Conservation (phyloP, 2,113 vertebrate species). For the Pyxicephalus adspersus region DNA sequence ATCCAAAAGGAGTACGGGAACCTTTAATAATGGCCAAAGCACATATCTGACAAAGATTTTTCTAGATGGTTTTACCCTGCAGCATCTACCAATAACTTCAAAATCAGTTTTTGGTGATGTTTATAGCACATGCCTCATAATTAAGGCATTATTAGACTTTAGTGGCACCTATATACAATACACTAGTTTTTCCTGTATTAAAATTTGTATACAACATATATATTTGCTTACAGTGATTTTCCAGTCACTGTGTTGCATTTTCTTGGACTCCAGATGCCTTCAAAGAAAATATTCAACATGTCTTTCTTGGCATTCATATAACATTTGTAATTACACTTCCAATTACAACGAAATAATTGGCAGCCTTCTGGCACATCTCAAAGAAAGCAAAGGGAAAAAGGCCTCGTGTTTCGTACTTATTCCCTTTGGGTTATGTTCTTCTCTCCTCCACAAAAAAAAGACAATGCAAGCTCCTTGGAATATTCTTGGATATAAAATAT, state of each 20-base stretch:
- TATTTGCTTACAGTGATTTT: not conserved
- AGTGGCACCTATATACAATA: too few relatives aligned
- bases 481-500: not conserved
- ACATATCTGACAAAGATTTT: too few relatives aligned
- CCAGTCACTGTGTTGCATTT: not conserved
- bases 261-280: not conserved
- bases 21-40: too few relatives aligned
- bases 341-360: conserved; percentile 42
- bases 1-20: too few relatives aligned
- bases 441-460: conserved; percentile 5
- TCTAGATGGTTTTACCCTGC: too few relatives aligned
- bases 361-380: conserved; percentile 2
- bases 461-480: not conserved
- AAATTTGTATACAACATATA: not conserved
- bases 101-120: too few relatives aligned
- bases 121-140: too few relatives aligned
- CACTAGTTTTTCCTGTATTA: too few relatives aligned
- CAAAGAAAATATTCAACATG: conserved; percentile 10
- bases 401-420: conserved; percentile 7
- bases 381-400: conserved; percentile 12
- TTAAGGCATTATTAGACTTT: too few relatives aligned
- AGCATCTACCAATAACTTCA: too few relatives aligned
- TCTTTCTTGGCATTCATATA: conserved; percentile 4
- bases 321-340: conserved; percentile 20
- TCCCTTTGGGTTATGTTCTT: not conserved